Evolutionary conservation across 2,888 invertebrate species (phyloP).

Genomic region (Geophilus truncorum): DNA sequence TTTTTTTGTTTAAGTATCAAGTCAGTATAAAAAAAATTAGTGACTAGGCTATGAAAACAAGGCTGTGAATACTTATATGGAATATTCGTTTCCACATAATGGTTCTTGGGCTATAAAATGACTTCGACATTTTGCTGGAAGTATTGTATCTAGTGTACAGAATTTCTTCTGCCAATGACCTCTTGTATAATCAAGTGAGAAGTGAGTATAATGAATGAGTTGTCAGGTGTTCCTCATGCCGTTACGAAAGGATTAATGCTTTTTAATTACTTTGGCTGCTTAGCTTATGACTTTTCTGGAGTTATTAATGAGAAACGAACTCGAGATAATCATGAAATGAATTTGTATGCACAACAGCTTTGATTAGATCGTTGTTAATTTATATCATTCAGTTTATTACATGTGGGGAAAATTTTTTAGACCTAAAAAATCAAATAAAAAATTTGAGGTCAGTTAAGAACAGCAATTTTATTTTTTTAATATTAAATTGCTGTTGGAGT

Average conservation of each 20-base stretch:
- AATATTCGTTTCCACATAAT: background rate
- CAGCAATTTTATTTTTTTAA: background rate
- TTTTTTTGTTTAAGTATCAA: background rate
- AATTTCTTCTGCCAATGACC: background rate
- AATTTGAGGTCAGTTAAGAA: background rate
- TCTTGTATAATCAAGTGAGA: slow-evolving; percentile 5
- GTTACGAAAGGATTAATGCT: slow-evolving; percentile 27
- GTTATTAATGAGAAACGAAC: background rate
- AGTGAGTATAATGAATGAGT: slow-evolving; percentile 12
- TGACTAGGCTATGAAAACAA: background rate
- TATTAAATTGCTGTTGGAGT: background rate
- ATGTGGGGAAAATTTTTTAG: background rate
- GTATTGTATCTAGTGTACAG: background rate
- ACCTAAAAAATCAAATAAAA: background rate
- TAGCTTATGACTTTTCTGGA: background rate
- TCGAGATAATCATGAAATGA: background rate
- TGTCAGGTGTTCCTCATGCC: slow-evolving; percentile 25
- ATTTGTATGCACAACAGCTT: background rate
- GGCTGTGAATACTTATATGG: background rate
- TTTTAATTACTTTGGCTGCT: slow-evolving; percentile 15
- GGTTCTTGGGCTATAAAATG: background rate
- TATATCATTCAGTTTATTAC: background rate
- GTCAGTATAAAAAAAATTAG: background rate
- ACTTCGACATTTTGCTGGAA: background rate
- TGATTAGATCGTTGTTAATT: background rate